phyloP scores from a whole-genome alignment of 2,888 invertebrate genomes.

The Phlogophora meticulosa region DNA sequence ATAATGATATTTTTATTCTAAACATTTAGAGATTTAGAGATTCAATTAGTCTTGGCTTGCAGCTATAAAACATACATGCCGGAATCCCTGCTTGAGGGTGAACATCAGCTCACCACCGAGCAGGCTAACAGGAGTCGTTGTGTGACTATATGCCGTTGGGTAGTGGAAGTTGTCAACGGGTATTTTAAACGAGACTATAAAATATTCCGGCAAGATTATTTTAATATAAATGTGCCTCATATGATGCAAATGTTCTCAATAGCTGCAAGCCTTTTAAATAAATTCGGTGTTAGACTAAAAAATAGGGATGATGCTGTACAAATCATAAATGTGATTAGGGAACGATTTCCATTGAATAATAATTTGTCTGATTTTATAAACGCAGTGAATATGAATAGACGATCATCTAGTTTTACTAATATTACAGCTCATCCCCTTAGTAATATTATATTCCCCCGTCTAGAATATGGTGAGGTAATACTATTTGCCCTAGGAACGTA shows the following conservation, averaged over 20 bases:
- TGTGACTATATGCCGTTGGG: conserved; percentile 3
- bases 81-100: conserved; percentile 7
- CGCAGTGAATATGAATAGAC: no score
- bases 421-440: no score
- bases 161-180: not conserved
- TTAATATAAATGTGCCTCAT: conserved; percentile 29
- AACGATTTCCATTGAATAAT: conserved; percentile 18
- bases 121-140: no score
- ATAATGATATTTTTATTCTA: conserved; percentile 39
- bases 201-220: conserved; percentile 24
- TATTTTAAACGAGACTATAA: conserved; percentile 1
- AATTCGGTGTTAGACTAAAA: conserved; percentile 31
- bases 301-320: conserved; percentile 37
- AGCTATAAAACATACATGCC: not conserved
- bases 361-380: conserved; percentile 8
- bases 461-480: no score
- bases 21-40: no score
- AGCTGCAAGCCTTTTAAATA: conserved; percentile 41
- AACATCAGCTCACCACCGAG: conserved; percentile 18
- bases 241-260: conserved; percentile 34
- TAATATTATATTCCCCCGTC: no score
- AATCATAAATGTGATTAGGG: conserved; percentile 14
- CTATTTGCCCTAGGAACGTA: no score
- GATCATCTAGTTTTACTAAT: no score
- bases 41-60: conserved; percentile 3